phyloP scores from a whole-genome alignment of 2,113 vertebrate genomes.

The Clarias magur region DNA sequence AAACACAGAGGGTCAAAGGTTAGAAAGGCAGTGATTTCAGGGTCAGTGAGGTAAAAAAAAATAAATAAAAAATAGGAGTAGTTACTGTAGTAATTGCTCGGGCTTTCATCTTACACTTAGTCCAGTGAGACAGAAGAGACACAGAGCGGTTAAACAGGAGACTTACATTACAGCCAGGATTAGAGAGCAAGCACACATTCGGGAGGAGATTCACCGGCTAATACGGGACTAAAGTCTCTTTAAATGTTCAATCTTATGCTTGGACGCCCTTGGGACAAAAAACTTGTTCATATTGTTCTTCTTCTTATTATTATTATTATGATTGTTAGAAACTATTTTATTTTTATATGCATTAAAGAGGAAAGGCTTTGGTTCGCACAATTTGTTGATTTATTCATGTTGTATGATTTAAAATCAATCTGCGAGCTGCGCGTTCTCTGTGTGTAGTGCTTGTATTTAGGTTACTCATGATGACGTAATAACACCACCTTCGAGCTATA shows the following conservation, averaged over 20 bases:
- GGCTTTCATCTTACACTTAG: background rate
- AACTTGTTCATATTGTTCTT: background rate
- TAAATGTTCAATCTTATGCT: background rate
- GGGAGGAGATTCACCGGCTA: too few relatives aligned
- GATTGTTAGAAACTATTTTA: too few relatives aligned
- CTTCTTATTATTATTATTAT: background rate
- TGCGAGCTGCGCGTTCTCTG: too few relatives aligned
- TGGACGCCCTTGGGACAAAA: background rate
- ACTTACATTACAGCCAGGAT: background rate
- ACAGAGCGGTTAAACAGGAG: background rate
- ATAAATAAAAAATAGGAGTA: too few relatives aligned
- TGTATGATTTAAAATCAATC: too few relatives aligned
- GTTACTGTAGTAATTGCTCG: conserved; percentile 8
- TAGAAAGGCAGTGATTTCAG: conserved; percentile 57
- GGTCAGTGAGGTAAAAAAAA: conserved; percentile 2
- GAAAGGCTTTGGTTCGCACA: background rate
- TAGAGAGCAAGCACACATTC: background rate
- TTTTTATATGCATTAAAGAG: background rate
- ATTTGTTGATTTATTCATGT: too few relatives aligned
- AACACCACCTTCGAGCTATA: background rate
- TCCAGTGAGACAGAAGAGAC: background rate
- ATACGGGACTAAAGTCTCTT: background rate
- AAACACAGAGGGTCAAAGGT: conserved; percentile 65
- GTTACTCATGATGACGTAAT: background rate
- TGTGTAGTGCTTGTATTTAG: too few relatives aligned